These are phyloP conservation scores for Brachionus paranguensis DNA, from an alignment of 1,140 invertebrate species.

Conservation along the genomic window DNA sequence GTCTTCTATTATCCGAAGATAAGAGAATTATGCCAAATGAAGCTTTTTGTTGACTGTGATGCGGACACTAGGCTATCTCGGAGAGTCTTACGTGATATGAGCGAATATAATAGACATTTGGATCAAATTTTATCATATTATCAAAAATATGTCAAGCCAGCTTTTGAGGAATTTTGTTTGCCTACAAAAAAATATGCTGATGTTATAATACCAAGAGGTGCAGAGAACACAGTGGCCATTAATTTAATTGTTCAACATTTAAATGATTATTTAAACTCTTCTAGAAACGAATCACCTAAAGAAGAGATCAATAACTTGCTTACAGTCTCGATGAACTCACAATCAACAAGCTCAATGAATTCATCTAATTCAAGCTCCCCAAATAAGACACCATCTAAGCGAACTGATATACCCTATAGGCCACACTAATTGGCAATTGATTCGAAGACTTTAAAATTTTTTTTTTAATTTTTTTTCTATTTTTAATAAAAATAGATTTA, in stretches of 20 bases:
- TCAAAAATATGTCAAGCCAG: slow-evolving; percentile 93
- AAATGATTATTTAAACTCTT: slow-evolving; percentile 73
- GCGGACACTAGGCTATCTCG: slow-evolving; percentile 32
- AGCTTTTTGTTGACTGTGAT: slow-evolving; percentile 40
- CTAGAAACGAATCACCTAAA: not conserved
- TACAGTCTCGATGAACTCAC: not conserved
- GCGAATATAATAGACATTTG: slow-evolving; percentile 82
- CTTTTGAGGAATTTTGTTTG: slow-evolving; percentile 97
- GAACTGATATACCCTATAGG: slow-evolving; percentile 25
- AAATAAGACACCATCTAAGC: not conserved
- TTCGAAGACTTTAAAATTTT: not conserved
- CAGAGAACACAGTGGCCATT: slow-evolving; percentile 96
- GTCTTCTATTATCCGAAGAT: slow-evolving; percentile 94
- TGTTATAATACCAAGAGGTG: slow-evolving; percentile 93
- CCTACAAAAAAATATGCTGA: slow-evolving; percentile 99
- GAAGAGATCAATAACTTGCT: not conserved
- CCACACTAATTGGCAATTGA: not conserved
- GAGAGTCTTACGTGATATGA: slow-evolving; percentile 75
- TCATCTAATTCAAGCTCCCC: not conserved
- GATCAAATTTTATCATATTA: slow-evolving; percentile 92
- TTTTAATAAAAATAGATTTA: not conserved
- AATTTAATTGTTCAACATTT: slow-evolving; percentile 97
- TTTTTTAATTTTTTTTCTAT: not conserved
- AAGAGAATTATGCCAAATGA: slow-evolving; percentile 66
- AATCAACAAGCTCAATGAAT: not conserved